Percentiles rank a stretch among this genome's conserved stretches.
phyloP scores from a whole-genome alignment of 2,113 vertebrate species.

The Tylochromis polylepis region DNA sequence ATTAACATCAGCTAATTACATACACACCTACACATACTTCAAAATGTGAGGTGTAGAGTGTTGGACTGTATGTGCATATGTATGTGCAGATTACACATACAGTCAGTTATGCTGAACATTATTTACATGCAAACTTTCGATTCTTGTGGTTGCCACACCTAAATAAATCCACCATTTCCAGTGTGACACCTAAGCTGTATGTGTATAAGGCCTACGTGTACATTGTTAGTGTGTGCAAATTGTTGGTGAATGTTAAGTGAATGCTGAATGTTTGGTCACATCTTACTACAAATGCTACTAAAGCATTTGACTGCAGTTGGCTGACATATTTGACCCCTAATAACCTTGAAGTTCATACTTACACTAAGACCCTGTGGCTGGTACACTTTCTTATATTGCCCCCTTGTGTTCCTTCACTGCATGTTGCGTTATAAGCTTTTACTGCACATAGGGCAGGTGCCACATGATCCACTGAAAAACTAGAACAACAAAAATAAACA shows the following conservation, averaged over 20 bases:
- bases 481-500: background rate
- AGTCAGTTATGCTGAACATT: background rate
- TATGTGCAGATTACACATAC: background rate
- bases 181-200: background rate
- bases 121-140: background rate
- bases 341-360: background rate
- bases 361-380: background rate
- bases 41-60: background rate
- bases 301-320: background rate
- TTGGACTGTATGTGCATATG: background rate
- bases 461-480: background rate
- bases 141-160: background rate
- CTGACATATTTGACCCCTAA: background rate
- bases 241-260: background rate
- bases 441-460: background rate
- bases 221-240: background rate
- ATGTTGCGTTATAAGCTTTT: background rate
- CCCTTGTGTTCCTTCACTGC: conserved; percentile 42
- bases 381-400: conserved; percentile 43
- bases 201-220: background rate
- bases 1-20: background rate
- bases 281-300: background rate
- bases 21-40: background rate
- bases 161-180: background rate
- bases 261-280: background rate